phyloP scores from a whole-genome alignment of 2,797 vertebrate species.

The Microctenopoma stevenorrisi region DNA sequence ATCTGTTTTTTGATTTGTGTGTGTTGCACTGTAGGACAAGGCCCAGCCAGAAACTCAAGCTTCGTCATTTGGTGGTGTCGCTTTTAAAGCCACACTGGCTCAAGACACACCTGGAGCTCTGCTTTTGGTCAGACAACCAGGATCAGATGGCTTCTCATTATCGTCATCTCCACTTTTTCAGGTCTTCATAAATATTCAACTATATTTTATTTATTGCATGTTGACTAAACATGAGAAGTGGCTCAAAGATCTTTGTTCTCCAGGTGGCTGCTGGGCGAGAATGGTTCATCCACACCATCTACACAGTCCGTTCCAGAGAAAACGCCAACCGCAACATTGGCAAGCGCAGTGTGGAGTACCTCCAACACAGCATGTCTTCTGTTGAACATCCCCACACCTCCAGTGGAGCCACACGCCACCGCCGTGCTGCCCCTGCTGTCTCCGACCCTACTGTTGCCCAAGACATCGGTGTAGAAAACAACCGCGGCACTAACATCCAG shows the following conservation, averaged over 20 bases:
- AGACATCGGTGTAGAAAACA: constrained; percentile 81
- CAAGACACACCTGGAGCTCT: constrained; percentile 79
- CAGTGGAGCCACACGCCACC: constrained; percentile 43
- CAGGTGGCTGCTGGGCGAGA: constrained; percentile 87
- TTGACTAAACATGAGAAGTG: not conserved
- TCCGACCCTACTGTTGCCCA: constrained; percentile 46
- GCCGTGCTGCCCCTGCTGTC: constrained; percentile 59
- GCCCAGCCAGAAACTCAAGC: constrained; percentile 87
- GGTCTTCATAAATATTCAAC: constrained; percentile 55
- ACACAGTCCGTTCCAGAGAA: constrained; percentile 80
- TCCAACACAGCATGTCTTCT: constrained; percentile 74
- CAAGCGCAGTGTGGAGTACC: constrained; percentile 84
- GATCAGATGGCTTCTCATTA: constrained; percentile 83
- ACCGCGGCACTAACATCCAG: constrained; percentile 85
- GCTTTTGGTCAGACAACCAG: constrained; percentile 79
- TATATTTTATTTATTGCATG: not conserved
- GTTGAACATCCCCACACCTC: constrained; percentile 38
- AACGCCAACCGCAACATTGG: constrained; percentile 82
- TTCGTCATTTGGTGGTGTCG: constrained; percentile 80
- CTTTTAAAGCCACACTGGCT: constrained; percentile 82
- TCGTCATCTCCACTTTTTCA: constrained; percentile 87
- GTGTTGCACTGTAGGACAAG: constrained; percentile 83
- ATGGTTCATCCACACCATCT: constrained; percentile 87
- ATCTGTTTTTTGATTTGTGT: constrained; percentile 5
- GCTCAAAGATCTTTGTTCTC: constrained; percentile 20